Base-by-base conservation (phyloP, 1,140 invertebrate genomes). In the Caenorhabditis remanei region DNA sequence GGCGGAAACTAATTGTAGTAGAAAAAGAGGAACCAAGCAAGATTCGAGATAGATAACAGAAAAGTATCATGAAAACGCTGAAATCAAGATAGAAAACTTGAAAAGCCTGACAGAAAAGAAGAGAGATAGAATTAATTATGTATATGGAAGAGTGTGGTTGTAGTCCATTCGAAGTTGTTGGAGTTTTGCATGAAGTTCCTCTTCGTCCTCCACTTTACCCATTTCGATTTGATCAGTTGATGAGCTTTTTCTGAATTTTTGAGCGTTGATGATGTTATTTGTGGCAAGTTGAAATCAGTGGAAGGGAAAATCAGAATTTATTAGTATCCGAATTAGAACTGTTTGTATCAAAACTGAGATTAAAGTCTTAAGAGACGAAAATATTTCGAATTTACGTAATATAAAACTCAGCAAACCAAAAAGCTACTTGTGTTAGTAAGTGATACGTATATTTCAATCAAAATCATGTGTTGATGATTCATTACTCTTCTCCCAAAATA, bases 101-200 rank as follows among this genome's bases (percentile, higher is more conserved):
- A 21, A 63, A 32, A 32, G 61, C 4, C 4, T 13, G 24, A 32
- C 8, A 14, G 32, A 32, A 13, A 63, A 63, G 61, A 63, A 63
- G 71, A 21, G 11, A 46, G 8, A 19, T 19, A 43, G 14, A n/a
- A 63, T 0, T 13, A 84, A 21, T 56, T 75, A 85, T 3, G 63
- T 67, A 40, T 83, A 87, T 19, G 86, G 86, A 16, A 87, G 55
- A 32, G 86, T 79, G 16, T 71, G 56, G 9, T 83, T 75, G 56
- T 87, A 87, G 56, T 87, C 86, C 46, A 87, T 58, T 65, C 86
- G 86, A 9, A 87, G 61, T 40, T 87, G 86, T 21, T 71, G 75
- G 24, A 87, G 56, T 21, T 83, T 71, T 4, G 43, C 53, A 40
- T 87, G 71, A 55, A 87, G 65, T 19, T 87, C 86, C 13, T 87